These are phyloP conservation scores for Hedychridium roseum DNA, from an alignment of 2,888 invertebrate species.

Conservation along the genomic window DNA sequence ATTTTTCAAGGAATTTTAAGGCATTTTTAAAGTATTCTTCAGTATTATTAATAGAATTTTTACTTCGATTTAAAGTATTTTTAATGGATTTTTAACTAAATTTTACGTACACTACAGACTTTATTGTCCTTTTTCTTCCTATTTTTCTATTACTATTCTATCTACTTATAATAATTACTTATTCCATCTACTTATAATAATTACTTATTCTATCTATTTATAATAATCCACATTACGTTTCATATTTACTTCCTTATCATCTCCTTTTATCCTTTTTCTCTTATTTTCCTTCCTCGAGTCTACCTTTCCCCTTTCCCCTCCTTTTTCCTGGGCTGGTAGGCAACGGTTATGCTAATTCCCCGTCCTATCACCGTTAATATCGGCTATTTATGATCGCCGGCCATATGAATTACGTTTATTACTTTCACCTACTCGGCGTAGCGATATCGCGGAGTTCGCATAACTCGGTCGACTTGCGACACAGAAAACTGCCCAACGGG, in stretches of 20 bases:
- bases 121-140: background rate
- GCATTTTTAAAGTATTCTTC: no score
- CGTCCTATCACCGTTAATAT: conserved; percentile 61
- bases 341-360: conserved; percentile 60
- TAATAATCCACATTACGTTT: background rate
- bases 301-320: conserved; percentile 15
- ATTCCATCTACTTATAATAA: background rate
- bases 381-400: conserved; percentile 60
- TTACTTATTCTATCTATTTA: background rate
- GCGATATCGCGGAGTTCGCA: no score
- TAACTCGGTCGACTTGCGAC: no score
- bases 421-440: conserved; percentile 57
- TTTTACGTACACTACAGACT: background rate
- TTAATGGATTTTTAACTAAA: no score
- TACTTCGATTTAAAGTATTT: no score
- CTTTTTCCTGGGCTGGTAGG: no score
- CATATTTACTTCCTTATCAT: background rate
- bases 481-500: no score
- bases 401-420: conserved; percentile 60
- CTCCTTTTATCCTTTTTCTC: background rate
- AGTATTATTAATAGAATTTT: no score
- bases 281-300: background rate
- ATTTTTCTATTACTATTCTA: background rate
- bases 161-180: background rate
- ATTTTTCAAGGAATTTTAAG: no score